Evolutionary conservation across 2,113 vertebrate species (phyloP), one percentile per base, ranked within the genome.

Genomic region (Mustela lutreola): DNA sequence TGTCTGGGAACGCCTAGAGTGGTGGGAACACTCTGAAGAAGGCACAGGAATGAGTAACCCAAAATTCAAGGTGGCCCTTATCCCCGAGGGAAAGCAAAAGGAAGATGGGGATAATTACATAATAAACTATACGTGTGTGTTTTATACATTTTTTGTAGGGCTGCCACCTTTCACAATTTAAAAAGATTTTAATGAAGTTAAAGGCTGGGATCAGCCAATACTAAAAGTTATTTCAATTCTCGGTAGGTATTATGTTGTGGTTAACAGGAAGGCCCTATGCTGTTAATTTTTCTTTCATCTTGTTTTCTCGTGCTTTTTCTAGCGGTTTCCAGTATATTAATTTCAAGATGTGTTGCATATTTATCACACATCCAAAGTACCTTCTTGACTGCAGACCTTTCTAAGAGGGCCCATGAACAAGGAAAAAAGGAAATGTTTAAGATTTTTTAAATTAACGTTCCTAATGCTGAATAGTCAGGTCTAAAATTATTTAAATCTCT

Each of bases 401-500:
- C 92, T 18, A 95, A 73, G 73, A 86, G n/a, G 76, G 18, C 6
- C n/a, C 12, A 4, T 75, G 48, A 82, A 71, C 31, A 48, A 78
- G 42, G 75, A 18, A 48, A 78, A 70, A 76, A 48, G 45, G 7
- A 16, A 76, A 48, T 10, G 42, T 78, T 48, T 45, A 75, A 62
- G 78, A 82, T 19, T 78, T 7, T 82, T 93, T 60, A 81, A 84
- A 58, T 18, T 26, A 78, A 63, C 16, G 76, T 42, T 67, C 12
- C 33, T 92, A 62, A 65, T 7, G 12, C 80, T 88, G 81, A 87
- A 24, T n/a, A 60, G 33, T 48, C 28, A 62, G 48, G 42, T 26
- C 26, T 83, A 42, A 31, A 81, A 56, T 48, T 76, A 91, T 71
- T 91, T 62, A 89, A 91, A 91, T 80, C 56, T 94, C 50, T 56